phyloP scores from a whole-genome alignment of 1,140 invertebrate genomes.

The Drosophila busckii region DNA sequence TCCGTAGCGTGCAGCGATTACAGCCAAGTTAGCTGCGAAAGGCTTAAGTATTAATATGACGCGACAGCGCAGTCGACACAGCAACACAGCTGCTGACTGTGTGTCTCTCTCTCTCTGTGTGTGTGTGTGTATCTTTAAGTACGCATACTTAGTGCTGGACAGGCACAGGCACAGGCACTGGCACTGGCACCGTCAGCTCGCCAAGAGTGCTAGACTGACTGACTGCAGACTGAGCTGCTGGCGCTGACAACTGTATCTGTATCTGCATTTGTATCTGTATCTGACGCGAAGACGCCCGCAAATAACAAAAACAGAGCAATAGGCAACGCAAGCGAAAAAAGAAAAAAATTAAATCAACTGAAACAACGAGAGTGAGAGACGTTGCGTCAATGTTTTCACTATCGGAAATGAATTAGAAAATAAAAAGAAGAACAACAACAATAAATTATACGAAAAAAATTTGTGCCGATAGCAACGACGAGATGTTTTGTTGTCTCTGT shows the following conservation, averaged over 20 bases:
- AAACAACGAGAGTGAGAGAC: conserved; percentile 31
- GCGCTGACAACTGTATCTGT: conserved; percentile 2
- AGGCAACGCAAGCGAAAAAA: background rate
- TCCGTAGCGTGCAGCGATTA: conserved; percentile 54
- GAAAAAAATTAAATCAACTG: conserved; percentile 55
- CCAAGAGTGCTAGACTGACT: conserved; percentile 39
- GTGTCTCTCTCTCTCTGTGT: conserved; percentile 5
- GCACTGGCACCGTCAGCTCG: conserved; percentile 9
- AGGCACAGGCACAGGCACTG: conserved; percentile 19
- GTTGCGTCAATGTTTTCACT: conserved; percentile 40
- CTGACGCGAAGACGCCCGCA: conserved; percentile 53
- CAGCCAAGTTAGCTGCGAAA: conserved; percentile 62
- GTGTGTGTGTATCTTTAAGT: conserved; percentile 1
- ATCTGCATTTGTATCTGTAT: background rate
- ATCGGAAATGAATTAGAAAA: conserved; percentile 41
- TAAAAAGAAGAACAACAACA: conserved; percentile 21
- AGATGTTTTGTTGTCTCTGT: conserved; percentile 1
- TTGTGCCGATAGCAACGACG: conserved; percentile 24
- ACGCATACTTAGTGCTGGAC: no score
- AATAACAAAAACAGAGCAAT: no score
- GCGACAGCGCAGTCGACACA: conserved; percentile 11
- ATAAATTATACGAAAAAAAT: conserved; percentile 10
- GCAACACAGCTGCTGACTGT: conserved; percentile 10
- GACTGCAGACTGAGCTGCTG: conserved; percentile 24
- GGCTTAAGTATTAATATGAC: conserved; percentile 31